phyloP scores from a whole-genome alignment of 2,113 vertebrate species.

The Lasiurus borealis region DNA sequence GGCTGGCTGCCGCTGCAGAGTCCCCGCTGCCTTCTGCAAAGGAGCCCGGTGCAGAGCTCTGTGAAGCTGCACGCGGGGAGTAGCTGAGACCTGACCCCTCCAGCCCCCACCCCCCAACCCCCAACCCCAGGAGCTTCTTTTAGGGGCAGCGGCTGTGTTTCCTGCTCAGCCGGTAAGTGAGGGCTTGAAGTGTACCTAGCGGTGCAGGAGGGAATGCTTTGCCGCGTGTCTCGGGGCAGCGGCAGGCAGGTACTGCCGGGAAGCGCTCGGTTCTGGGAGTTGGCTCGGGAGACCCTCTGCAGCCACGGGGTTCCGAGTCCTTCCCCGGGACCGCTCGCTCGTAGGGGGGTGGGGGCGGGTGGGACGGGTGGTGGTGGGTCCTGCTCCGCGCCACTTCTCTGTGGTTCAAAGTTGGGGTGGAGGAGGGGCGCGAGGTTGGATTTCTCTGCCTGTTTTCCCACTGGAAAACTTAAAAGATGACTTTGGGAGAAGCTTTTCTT shows the following conservation, averaged over 20 bases:
- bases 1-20: background rate
- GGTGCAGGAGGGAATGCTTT: background rate
- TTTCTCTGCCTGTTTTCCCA: too few relatives aligned
- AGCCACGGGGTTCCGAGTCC: background rate
- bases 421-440: conserved; percentile 18
- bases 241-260: background rate
- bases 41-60: conserved; percentile 64
- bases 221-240: background rate
- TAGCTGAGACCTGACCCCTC: conserved; percentile 11
- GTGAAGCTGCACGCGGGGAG: background rate
- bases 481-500: conserved; percentile 45
- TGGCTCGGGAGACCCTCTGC: background rate
- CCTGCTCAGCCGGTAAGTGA: conserved; percentile 83
- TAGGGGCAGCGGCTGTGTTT: background rate
- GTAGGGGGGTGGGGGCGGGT: too few relatives aligned
- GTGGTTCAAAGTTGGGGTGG: conserved; percentile 42
- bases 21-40: conserved; percentile 56
- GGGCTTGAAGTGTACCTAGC: background rate
- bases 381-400: background rate
- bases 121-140: background rate
- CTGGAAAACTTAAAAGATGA: background rate
- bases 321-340: background rate
- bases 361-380: background rate
- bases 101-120: background rate
- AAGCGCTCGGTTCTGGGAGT: background rate